Base-by-base conservation (phyloP, 30 jellyfish, hydroid and myxozoan species). In the Aurelia aurita region DNA sequence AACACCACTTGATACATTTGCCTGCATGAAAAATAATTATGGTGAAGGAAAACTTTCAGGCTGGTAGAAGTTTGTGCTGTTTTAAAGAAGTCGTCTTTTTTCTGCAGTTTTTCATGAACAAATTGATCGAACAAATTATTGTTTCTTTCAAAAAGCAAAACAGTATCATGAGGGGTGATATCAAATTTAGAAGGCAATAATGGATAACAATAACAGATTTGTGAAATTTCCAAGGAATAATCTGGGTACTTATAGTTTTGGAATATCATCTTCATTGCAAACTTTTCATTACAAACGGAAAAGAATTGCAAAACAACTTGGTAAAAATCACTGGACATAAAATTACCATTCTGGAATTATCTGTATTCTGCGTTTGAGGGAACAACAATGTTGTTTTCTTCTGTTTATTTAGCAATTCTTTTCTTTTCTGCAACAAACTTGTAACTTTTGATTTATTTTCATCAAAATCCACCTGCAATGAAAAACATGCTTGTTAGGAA, bases 1-100 rank as follows among this genome's bases (percentile, higher is more conserved):
- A 74, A 90, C 85, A 22, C 97, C 97, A 90, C 96, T 90, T 60
- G 90, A 89, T 7, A 78, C 86, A 25, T 28, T 61, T 32, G 91
- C 93, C 96, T 90, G 63, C 5, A 64, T 46, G 55, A 54, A 46
- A 13, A 14, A 16, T 55, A 6, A 39, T 39, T 14, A 39, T 4
- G 0, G 51, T 39, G 51, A 7, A 39, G 51, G 9, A 6, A 39
- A 5, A 39, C 13, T 39, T 39, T 0, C 1, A 6, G 18, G 15
- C 51, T 4, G 7, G 47, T 35, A 3, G 2, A 39, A 39, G 13
- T 39, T 39, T 39, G 15, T 39, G 51, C 51, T 39, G 51, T 39
- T 39, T 39, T 1, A 39, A 39, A 15, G 51, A 39, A 4, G 2
- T 4, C 9, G 15, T 15, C 13, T 39, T 39, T 15, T 1, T 39